Evolutionary conservation across 2,888 invertebrate genomes (phyloP).

Genomic region (Agonopterix subpropinquella): DNA sequence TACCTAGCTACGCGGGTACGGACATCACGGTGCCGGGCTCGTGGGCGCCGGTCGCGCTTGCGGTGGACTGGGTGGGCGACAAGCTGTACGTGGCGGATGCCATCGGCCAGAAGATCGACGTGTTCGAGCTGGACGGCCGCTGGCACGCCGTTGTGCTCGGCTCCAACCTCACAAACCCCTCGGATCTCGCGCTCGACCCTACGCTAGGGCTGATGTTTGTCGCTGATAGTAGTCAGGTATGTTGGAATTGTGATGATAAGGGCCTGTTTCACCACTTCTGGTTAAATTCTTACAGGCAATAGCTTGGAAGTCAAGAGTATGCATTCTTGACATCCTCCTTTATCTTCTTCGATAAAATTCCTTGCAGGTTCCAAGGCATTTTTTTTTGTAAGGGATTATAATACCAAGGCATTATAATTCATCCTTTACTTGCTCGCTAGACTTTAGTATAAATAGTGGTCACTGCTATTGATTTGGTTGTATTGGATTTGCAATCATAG

Average conservation of each 20-base stretch:
- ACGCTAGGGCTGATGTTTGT: constrained; percentile 91
- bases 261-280: too few species aligned
- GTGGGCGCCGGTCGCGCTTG: constrained; percentile 93
- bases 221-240: constrained; percentile 87
- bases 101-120: constrained; percentile 93
- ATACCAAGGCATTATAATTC: too few species aligned
- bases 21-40: constrained; percentile 88
- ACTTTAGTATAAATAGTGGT: too few species aligned
- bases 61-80: constrained; percentile 98
- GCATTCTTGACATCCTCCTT: too few species aligned
- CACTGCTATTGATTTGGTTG: too few species aligned
- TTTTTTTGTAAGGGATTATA: too few species aligned
- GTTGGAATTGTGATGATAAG: background rate
- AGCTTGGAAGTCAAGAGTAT: too few species aligned
- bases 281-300: too few species aligned
- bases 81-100: constrained; percentile 97
- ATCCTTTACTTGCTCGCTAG: too few species aligned
- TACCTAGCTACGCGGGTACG: constrained; percentile 57
- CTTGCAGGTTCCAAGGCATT: too few species aligned
- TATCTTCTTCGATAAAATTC: too few species aligned
- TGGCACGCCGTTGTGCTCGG: constrained; percentile 94
- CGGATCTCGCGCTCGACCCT: constrained; percentile 95
- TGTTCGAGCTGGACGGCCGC: constrained; percentile 91
- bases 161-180: constrained; percentile 92
- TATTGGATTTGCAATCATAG: too few species aligned